Evolutionary conservation across 1,140 invertebrate species (phyloP), one percentile per base, ranked within the genome.

Genomic region (Scaptomyza pallida): DNA sequence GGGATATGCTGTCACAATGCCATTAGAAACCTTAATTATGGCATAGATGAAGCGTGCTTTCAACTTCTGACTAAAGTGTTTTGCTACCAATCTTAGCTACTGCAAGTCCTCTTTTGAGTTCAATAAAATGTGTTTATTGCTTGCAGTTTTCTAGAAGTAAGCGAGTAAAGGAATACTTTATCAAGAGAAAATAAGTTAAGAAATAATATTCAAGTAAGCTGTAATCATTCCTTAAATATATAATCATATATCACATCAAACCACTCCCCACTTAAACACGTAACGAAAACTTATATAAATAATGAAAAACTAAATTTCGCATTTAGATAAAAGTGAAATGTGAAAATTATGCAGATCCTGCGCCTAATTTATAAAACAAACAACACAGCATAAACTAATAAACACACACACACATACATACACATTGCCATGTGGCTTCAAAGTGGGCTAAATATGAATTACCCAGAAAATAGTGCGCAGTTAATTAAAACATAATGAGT

Each of bases 231-330:
- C n/a, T n/a, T n/a, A n/a, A n/a, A n/a, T n/a, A n/a, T n/a, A n/a
- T n/a, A n/a, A n/a, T n/a, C 6, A 19, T 37, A 54, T 19, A 35
- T 50, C 67, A 70, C 64, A 60, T 60, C 56, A 51, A 19, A 21
- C 60, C 60, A 35, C 60, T 16, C 60, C 67, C 23, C 15, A 30
- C 9, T 8, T 30, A 61, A 51, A 52, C 60, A 37, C 40, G 52
- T 44, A 45, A 70, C 68, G 30, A 60, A 35, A 60, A 80, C 64
- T 60, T 76, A 70, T 47, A 70, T 74, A 85, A 85, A 85, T 85
- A 89, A 89, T 89, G 80, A 85, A 89, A 89, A 78, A 78, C 80
- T 89, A 89, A 89, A 89, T 85, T 89, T 73, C 57, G 56, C 85
- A 89, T 89, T 89, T 75, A 89, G 86, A 89, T 89, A 81, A 89